These are phyloP conservation scores for Drosophila eohydei DNA, from an alignment of 2,888 invertebrate species.

Conservation along the genomic window DNA sequence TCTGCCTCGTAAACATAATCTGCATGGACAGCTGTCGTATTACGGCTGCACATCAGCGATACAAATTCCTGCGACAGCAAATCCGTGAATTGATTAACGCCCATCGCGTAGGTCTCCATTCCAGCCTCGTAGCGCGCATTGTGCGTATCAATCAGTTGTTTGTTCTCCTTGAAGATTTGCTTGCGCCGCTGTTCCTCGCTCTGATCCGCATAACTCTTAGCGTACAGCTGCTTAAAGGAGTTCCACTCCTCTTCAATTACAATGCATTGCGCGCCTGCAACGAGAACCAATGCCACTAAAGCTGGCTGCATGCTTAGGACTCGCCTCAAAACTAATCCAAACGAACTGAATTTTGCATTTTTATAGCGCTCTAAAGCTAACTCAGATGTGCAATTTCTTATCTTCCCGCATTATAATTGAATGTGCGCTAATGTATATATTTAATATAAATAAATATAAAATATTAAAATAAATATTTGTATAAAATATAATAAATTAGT, in stretches of 20 bases:
- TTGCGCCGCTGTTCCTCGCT: conserved; percentile 26
- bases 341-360: not conserved
- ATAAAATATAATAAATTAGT: no score
- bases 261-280: not conserved
- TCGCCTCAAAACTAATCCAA: not conserved
- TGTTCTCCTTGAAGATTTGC: conserved; percentile 34
- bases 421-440: no score
- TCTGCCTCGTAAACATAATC: conserved; percentile 13
- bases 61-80: conserved; percentile 20
- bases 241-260: conserved; percentile 13
- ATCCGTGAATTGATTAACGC: conserved; percentile 40
- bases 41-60: not conserved
- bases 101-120: conserved; percentile 27
- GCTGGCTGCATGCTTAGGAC: conserved; percentile 1
- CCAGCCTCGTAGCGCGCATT: conserved; percentile 25
- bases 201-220: conserved; percentile 2
- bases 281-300: not conserved
- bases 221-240: conserved; percentile 18
- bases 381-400: not conserved
- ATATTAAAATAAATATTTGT: no score
- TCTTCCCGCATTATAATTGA: not conserved
- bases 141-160: conserved; percentile 21
- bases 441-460: no score
- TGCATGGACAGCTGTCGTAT: not conserved
- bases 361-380: not conserved